phyloP scores from a whole-genome alignment of 2,113 vertebrate species.

The Balaenoptera acutorostrata region DNA sequence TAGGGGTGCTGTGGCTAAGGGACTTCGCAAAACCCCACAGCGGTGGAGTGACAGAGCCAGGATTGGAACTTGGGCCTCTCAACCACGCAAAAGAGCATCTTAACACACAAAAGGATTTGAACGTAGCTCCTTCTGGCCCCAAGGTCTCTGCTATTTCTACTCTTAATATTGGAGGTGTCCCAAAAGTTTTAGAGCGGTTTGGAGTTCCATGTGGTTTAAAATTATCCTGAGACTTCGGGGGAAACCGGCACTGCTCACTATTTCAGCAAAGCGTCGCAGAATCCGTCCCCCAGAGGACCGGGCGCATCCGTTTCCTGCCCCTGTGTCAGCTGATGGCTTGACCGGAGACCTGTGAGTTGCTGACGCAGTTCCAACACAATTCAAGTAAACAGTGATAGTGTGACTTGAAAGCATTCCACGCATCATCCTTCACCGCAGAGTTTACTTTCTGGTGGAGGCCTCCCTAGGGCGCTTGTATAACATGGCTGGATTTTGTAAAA shows the following conservation, averaged over 20 bases:
- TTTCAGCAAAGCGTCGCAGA: background rate
- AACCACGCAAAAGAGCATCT: background rate
- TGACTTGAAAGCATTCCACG: background rate
- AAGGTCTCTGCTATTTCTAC: background rate
- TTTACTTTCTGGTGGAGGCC: background rate
- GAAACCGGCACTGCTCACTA: background rate
- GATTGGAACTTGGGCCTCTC: background rate
- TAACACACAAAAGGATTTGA: background rate
- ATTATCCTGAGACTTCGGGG: background rate
- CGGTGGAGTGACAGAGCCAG: background rate
- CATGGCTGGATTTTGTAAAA: background rate
- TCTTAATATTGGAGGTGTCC: background rate
- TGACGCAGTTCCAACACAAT: background rate
- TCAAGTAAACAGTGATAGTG: too few relatives aligned
- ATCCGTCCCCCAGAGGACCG: too few relatives aligned
- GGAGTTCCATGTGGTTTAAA: background rate
- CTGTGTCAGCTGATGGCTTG: background rate
- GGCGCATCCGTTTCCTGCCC: background rate
- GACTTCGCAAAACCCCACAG: background rate
- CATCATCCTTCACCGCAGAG: background rate
- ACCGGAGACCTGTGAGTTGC: rapidly evolving
- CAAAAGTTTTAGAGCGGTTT: background rate
- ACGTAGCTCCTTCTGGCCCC: background rate
- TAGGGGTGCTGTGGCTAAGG: background rate
- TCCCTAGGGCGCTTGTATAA: background rate